phyloP scores from a whole-genome alignment of 2,888 invertebrate genomes.

The Ophioninae sp. region DNA sequence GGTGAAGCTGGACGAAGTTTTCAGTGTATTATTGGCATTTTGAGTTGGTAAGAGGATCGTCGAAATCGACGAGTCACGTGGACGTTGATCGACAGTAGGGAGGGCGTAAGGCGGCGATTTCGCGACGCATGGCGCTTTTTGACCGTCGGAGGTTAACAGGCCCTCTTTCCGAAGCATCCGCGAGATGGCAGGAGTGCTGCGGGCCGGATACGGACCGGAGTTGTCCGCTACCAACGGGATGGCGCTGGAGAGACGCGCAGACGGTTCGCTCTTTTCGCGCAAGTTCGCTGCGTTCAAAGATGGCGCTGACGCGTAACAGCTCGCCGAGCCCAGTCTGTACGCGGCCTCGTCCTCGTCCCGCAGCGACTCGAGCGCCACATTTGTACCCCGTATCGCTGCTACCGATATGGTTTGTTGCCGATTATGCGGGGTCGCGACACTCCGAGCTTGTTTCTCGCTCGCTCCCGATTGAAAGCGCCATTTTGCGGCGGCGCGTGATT shows the following conservation, averaged over 20 bases:
- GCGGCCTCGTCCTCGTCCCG: conserved; percentile 28
- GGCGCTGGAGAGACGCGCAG: conserved; percentile 19
- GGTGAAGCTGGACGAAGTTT: conserved; percentile 51
- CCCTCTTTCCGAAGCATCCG: conserved; percentile 34
- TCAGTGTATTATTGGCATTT: conserved; percentile 46
- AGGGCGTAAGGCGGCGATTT: conserved; percentile 30
- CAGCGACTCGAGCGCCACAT: conserved; percentile 24
- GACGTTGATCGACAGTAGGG: background rate
- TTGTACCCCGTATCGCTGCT: conserved; percentile 58
- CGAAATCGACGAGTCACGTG: background rate
- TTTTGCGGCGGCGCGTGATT: conserved; percentile 49
- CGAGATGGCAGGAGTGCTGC: conserved; percentile 14
- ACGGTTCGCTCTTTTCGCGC: background rate
- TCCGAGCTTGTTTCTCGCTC: background rate
- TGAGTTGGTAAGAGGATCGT: conserved; percentile 27
- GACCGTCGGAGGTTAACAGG: conserved; percentile 24
- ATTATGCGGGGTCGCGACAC: conserved; percentile 7
- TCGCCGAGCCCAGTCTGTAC: conserved; percentile 26
- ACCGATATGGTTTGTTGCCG: conserved; percentile 55
- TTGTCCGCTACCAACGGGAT: conserved; percentile 12
- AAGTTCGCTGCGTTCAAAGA: conserved; percentile 9
- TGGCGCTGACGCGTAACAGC: conserved; percentile 50
- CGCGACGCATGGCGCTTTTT: conserved; percentile 40
- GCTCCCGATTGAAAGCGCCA: conserved; percentile 31
- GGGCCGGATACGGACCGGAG: conserved; percentile 9